Evolutionary conservation across 2,797 vertebrate genomes (phyloP).

Genomic region (Malurus splendens): DNA sequence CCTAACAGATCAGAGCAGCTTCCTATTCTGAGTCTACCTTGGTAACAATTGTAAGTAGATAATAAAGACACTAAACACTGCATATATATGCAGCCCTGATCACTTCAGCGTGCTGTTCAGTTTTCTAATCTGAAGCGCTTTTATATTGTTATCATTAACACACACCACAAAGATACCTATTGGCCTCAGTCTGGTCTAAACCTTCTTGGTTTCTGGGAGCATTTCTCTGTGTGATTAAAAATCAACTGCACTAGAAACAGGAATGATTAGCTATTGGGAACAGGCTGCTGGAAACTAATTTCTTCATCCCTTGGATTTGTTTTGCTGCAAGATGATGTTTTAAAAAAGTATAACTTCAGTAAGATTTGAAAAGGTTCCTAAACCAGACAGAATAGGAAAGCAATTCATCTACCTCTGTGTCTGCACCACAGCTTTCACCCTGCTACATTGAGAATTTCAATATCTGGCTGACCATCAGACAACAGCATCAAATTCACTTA

Average conservation of each 20-base stretch:
- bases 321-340: not conserved
- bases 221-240: not conserved
- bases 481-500: constrained; percentile 8
- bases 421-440: not conserved
- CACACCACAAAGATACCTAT: not conserved
- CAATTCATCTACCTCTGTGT: not conserved
- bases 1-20: not conserved
- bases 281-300: not conserved
- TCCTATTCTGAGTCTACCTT: not conserved
- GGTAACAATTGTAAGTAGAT: not conserved
- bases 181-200: not conserved
- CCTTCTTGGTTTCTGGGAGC: not conserved
- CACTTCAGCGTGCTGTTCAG: not conserved
- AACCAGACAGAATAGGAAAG: not conserved
- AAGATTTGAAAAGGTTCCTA: not conserved
- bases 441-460: not conserved
- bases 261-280: not conserved
- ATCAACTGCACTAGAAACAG: not conserved
- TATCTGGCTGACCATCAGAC: not conserved
- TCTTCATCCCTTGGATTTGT: not conserved
- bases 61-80: not conserved
- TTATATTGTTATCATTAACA: not conserved
- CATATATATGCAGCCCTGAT: not conserved
- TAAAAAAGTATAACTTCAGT: not conserved
- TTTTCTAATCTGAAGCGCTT: not conserved